Evolutionary conservation across 2,113 vertebrate genomes (phyloP), one percentile per base, ranked within the genome.

Genomic region (Chaetorhynchus papuensis): DNA sequence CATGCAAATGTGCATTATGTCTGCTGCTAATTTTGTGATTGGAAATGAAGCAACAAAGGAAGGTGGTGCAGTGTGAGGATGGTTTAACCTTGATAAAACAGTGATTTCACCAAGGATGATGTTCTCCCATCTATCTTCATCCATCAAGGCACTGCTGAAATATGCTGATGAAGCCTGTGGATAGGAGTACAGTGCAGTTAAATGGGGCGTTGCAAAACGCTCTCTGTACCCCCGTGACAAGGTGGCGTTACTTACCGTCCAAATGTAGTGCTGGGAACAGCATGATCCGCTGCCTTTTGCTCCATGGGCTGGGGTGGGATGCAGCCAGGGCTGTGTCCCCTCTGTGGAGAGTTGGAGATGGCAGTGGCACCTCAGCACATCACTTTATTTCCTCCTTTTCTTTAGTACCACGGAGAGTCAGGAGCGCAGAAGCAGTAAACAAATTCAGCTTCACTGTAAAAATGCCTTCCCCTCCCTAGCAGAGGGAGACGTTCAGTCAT

Each of bases 1-100:
- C 2, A 0, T n/a, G 74, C 83, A 95, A 93, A 81, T 5, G 16
- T 20, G 10, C 2, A 6, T 96, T 94, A 89, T 8, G 47, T 83
- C 86, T 94, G 93, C 88, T 2, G 2, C 95, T 97, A 96, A 94
- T 96, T 97, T 91, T 95, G 88, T 91, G 94, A 87, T 97, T 96
- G 97, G 97, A 97, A 96, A 95, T 2, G 81, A 89, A 94, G 96
- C 96, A 95, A 98, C 97, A 98, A 98, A 98, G 97, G 97, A 97
- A 97, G 97, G 97, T 98, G 97, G 94, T 95, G 96, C 98, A 98
- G 97, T 96, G 74, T 78, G 97, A 98, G 98, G 98, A 98, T 98
- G 97, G 98, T 97, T 98, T 99, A 98, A 99, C 98, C 98, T 99
- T 99, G 98, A 99, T 99, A 98, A 99, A 99, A 98, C 95, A 98